Percentiles rank a stretch among this genome's conserved stretches.
These are phyloP conservation scores for Tokudaia muenninki DNA, from an alignment of 2,797 vertebrate genomes.

Conservation along the genomic window DNA sequence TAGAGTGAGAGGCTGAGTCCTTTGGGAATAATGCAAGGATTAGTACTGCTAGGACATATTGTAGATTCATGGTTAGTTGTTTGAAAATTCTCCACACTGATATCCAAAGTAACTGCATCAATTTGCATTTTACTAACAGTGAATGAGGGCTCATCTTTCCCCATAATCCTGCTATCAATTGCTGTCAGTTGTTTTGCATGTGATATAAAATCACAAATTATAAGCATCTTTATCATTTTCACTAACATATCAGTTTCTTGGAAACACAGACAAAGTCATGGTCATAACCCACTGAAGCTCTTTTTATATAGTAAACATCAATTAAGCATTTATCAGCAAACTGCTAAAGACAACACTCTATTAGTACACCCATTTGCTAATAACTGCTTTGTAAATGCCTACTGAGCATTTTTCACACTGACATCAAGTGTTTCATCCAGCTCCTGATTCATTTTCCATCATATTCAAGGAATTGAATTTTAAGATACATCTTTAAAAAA, in stretches of 20 bases:
- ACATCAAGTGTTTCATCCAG: neutral
- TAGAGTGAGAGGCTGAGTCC: neutral
- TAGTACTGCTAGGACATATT: neutral
- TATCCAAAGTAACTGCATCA: neutral
- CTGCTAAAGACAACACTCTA: neutral
- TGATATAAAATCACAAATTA: neutral
- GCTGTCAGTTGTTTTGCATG: neutral
- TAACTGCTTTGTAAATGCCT: neutral
- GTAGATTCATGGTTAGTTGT: neutral
- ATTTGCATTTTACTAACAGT: neutral
- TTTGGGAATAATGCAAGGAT: neutral
- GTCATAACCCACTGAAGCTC: neutral
- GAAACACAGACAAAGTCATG: neutral
- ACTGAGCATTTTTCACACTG: neutral
- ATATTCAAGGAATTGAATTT: conserved; percentile 9
- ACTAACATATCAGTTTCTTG: neutral
- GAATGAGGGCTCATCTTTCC: neutral
- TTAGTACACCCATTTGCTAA: neutral
- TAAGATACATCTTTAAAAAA: conserved; percentile 31
- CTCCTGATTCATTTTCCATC: neutral
- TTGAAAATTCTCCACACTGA: neutral
- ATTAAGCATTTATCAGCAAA: neutral
- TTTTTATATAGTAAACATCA: neutral
- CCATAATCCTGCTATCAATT: neutral
- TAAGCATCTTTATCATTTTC: neutral